A percentile compares a stretch with the other conserved stretches of the same genome.
These are phyloP conservation scores for Stenodema calcarata DNA, from an alignment of 2,888 invertebrate genomes.

Conservation along the genomic window DNA sequence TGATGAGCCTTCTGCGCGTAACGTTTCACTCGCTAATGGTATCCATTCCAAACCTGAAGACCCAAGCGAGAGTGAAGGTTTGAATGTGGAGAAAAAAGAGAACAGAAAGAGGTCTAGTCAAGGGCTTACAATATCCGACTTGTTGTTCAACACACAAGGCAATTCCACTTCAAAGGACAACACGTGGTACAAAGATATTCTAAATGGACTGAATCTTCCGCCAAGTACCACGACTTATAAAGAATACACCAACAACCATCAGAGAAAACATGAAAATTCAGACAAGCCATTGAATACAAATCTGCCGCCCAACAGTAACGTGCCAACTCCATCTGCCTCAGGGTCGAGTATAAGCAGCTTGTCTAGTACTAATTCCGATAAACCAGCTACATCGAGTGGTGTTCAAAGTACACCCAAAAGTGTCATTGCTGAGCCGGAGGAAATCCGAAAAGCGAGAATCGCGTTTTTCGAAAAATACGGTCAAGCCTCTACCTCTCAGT, in stretches of 20 bases:
- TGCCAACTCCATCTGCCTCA: constrained; percentile 14
- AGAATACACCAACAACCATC: constrained; percentile 20
- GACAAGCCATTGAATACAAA: constrained; percentile 43
- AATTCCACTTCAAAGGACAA: constrained; percentile 1
- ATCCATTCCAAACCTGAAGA: background rate
- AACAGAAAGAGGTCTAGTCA: background rate
- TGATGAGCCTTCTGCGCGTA: background rate
- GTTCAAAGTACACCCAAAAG: background rate
- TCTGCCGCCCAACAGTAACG: background rate
- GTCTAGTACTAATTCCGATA: constrained; percentile 28
- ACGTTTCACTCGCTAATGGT: background rate
- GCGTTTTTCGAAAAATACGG: constrained; percentile 60
- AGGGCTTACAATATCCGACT: constrained; percentile 35
- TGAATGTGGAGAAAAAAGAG: background rate
- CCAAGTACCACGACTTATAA: constrained; percentile 18
- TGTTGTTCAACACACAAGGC: constrained; percentile 19
- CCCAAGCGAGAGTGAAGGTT: background rate
- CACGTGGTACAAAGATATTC: constrained; percentile 33
- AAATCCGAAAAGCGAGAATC: constrained; percentile 61
- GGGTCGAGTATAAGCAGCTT: constrained; percentile 34
- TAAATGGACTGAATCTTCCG: constrained; percentile 14
- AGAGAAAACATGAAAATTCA: background rate
- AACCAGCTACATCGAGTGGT: background rate
- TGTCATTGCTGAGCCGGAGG: constrained; percentile 41
- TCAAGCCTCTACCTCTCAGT: background rate